Evolutionary conservation across 2,888 invertebrate species (phyloP).

Genomic region (Tryphoninae sp.): DNA sequence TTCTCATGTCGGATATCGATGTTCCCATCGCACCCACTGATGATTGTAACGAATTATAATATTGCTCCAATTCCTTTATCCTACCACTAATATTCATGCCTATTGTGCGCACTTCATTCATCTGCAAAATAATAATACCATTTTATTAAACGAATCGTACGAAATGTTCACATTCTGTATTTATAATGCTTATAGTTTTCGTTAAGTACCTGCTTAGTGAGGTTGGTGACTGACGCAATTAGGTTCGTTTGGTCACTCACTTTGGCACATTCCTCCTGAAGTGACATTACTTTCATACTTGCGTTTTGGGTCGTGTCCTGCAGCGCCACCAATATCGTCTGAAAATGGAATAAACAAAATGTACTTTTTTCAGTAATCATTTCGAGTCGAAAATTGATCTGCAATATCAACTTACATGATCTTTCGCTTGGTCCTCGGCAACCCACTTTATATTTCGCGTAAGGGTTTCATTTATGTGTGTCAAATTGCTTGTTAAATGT

Average conservation of each 20-base stretch:
- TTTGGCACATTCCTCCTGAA: slow-evolving; percentile 78
- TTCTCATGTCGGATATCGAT: slow-evolving; percentile 58
- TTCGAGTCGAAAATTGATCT: not conserved
- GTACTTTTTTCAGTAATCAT: too few relatives aligned
- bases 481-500: slow-evolving; percentile 79
- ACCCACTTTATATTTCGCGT: slow-evolving; percentile 80
- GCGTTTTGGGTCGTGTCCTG: slow-evolving; percentile 80
- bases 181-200: not conserved
- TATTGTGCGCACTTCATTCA: slow-evolving; percentile 67
- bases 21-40: slow-evolving; percentile 68
- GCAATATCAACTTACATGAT: slow-evolving; percentile 78
- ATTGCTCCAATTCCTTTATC: slow-evolving; percentile 71
- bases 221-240: slow-evolving; percentile 71
- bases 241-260: slow-evolving; percentile 68
- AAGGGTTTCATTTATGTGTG: slow-evolving; percentile 80
- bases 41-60: slow-evolving; percentile 70
- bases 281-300: slow-evolving; percentile 79
- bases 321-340: slow-evolving; percentile 79
- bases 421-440: slow-evolving; percentile 79
- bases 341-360: slow-evolving; percentile 58
- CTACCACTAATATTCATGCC: slow-evolving; percentile 66
- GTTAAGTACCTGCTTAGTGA: slow-evolving; percentile 73
- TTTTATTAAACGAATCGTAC: not conserved
- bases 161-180: not conserved
- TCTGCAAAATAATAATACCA: slow-evolving; percentile 62